Evolutionary conservation across 2,113 vertebrate genomes (phyloP).

Genomic region (Neofelis nebulosa): DNA sequence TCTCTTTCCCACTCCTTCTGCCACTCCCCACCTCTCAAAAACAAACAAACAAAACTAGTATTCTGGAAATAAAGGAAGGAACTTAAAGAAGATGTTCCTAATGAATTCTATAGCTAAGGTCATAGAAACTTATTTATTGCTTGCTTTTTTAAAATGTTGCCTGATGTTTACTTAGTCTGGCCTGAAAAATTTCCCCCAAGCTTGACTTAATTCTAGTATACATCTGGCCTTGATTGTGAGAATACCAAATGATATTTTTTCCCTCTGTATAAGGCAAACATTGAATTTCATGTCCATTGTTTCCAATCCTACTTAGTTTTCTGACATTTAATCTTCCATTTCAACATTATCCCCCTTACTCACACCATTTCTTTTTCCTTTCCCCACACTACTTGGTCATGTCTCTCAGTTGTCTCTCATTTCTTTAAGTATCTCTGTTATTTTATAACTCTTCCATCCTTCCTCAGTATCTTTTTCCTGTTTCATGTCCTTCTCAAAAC

Average conservation of each 20-base stretch:
- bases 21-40: too few relatives aligned
- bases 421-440: background rate
- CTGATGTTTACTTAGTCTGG: background rate
- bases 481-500: background rate
- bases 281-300: constrained; percentile 26
- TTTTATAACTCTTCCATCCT: background rate
- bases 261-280: background rate
- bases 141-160: background rate
- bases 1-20: too few relatives aligned
- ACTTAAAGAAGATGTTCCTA: background rate
- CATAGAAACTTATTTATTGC: background rate
- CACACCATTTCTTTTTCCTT: background rate
- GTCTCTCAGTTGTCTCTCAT: background rate
- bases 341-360: background rate
- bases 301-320: background rate
- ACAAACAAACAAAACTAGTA: too few relatives aligned
- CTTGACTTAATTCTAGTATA: background rate
- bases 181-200: background rate
- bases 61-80: background rate
- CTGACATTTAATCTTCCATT: background rate
- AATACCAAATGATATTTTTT: background rate
- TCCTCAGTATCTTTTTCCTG: background rate
- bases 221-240: background rate
- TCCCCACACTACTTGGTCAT: background rate
- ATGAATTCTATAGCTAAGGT: background rate